Evolutionary conservation across 2,113 vertebrate species (phyloP).

Genomic region (Ahaetulla prasina): DNA sequence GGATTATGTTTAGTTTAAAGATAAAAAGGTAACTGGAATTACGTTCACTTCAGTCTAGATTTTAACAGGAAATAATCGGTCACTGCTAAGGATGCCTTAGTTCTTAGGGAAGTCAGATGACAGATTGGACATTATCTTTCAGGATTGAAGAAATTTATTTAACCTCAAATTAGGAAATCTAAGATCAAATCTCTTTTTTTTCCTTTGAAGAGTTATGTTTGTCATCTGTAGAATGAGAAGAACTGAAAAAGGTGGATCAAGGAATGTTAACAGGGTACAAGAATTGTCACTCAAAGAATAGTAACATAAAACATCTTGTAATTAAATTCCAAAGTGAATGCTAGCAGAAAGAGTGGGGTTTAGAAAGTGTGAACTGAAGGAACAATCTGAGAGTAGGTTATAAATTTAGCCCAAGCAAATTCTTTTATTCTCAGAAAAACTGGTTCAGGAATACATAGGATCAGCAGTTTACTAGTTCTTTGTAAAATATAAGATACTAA

Average conservation of each 20-base stretch:
- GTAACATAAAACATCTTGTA: neutral
- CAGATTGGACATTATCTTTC: neutral
- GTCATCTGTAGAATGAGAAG: neutral
- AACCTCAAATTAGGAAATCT: neutral
- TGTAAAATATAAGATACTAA: neutral
- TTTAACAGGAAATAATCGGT: neutral
- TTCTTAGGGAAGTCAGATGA: neutral
- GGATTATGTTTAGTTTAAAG: neutral
- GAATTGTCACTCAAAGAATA: neutral
- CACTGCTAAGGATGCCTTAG: neutral
- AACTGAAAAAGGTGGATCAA: neutral
- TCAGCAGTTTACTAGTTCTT: neutral
- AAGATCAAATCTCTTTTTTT: neutral
- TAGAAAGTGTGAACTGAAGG: neutral
- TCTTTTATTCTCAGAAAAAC: neutral
- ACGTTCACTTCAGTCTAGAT: neutral
- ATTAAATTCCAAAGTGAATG: neutral
- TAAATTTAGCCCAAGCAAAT: neutral
- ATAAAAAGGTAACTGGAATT: neutral
- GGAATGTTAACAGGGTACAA: neutral
- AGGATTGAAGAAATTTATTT: neutral
- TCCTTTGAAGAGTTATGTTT: neutral
- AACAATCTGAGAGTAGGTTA: neutral
- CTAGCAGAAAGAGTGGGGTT: neutral
- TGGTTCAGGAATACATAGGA: neutral